Base-by-base conservation (phyloP, 1,140 invertebrate genomes). In the Megalonaias nervosa region DNA sequence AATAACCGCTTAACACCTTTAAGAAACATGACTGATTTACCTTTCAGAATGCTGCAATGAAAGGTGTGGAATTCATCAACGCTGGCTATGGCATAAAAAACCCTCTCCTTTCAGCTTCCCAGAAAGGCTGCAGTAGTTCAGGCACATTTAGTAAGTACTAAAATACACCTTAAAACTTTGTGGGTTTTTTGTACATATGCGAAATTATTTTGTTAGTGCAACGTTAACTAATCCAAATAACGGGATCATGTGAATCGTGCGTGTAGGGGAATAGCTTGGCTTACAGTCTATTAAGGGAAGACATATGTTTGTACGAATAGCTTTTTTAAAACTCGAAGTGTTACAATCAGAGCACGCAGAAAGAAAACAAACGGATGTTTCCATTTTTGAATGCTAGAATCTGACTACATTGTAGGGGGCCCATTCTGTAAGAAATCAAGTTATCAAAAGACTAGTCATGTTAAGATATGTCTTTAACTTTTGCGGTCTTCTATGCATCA, bases 11-110 rank as follows among this genome's bases (percentile, higher is more conserved):
- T 48, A 9, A 48, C 38, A 48, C 11, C 38, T 48, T 48, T 48
- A 48, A 48, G 11, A 48, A 6, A 48, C 6, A 48, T 48, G 6
- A 4, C 1, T 48, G 38, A 6, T 62, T 61, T 65, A 59, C 67
- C 67, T 77, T 86, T 69, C 67, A 82, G 82, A 55, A 72, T n/a
- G 72, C 81, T 17, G 71, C 78, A 14, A 19, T 79, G 23, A 74
- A 75, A 68, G 80, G 77, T 12, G 73, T 99, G 71, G 98, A 99
- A 92, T 98, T 99, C 88, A 98, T 99, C 1, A 99, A 99, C 89
- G 98, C 98, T 17, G 98, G 98, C 13, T 98, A 99, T 89, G 98
- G 98, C 57, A 97, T 99, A 67, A 99, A 99, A 90, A 99, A 99
- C 92, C 98, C 98, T 2, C 91, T 99, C 80, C 95, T 97, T 2